Evolutionary conservation across 1,140 invertebrate species (phyloP).

Genomic region (Scaptodrosophila lebanonensis): DNA sequence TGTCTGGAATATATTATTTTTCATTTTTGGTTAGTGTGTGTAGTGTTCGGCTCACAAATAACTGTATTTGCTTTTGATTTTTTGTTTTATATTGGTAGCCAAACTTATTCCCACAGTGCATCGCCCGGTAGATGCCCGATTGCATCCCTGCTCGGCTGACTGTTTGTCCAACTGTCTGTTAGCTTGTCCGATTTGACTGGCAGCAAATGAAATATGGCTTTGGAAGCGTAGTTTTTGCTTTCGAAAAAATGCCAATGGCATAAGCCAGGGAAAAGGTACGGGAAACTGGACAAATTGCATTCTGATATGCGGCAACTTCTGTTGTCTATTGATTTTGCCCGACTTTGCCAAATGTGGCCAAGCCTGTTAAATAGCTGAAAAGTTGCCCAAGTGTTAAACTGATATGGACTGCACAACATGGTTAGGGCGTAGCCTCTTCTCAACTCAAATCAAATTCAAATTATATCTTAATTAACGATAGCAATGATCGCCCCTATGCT

Average conservation of each 20-base stretch:
- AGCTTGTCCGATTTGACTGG: conserved; percentile 72
- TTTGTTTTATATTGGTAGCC: conserved; percentile 57
- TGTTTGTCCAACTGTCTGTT: conserved; percentile 64
- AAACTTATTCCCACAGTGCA: conserved; percentile 36
- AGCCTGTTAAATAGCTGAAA: neutral
- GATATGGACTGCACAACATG: no score
- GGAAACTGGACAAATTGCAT: conserved; percentile 59
- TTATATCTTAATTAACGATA: conserved; percentile 30
- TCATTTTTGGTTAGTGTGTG: no score
- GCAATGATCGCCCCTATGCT: conserved; percentile 22
- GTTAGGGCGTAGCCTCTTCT: no score
- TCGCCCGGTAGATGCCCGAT: neutral
- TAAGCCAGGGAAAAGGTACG: conserved; percentile 37
- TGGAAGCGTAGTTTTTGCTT: conserved; percentile 17
- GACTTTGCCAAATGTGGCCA: conserved; percentile 18
- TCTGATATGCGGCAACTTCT: conserved; percentile 63
- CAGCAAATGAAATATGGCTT: conserved; percentile 71
- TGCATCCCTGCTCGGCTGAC: conserved; percentile 33
- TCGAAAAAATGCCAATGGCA: conserved; percentile 20
- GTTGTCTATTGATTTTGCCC: conserved; percentile 58
- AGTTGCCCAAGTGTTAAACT: no score
- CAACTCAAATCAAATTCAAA: conserved; percentile 20
- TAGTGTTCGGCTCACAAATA: no score
- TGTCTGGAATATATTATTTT: no score
- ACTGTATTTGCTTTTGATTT: no score